Conservation (phyloP, 2,797 vertebrate species). For the Platyrinchus mystaceus region DNA sequence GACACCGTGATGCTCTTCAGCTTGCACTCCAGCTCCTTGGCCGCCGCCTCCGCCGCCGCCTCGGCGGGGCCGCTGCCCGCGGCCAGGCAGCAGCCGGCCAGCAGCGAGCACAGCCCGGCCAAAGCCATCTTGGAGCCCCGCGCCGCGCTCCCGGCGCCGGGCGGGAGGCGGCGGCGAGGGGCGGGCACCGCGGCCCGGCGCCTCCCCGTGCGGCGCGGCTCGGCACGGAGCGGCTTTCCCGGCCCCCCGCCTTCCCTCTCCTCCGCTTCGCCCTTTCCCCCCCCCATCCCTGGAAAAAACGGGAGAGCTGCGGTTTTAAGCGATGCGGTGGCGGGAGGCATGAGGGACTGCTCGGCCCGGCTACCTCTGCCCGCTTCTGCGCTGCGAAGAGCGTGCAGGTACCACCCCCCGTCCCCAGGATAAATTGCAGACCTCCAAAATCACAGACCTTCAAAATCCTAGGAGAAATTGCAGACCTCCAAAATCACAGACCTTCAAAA, state of each 20-base stretch:
- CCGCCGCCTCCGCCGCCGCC: slow-evolving; percentile 78
- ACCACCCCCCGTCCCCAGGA: rapidly evolving
- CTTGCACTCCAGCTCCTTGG: slow-evolving; percentile 93
- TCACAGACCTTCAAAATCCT: background rate
- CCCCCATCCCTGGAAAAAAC: background rate
- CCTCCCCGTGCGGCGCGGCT: background rate
- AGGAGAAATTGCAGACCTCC: background rate
- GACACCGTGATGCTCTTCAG: slow-evolving; percentile 99
- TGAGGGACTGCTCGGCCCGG: background rate
- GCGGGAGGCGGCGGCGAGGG: slow-evolving; percentile 42
- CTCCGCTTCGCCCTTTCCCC: rapidly evolving
- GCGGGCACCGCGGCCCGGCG: background rate
- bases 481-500: background rate
- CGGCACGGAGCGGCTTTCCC: background rate
- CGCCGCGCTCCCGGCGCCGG: slow-evolving; percentile 69
- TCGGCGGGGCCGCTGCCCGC: slow-evolving; percentile 45
- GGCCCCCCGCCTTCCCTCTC: background rate
- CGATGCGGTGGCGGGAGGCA: background rate
- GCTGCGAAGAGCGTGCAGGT: background rate
- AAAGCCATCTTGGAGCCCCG: slow-evolving; percentile 80
- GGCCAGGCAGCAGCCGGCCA: slow-evolving; percentile 70
- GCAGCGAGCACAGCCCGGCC: slow-evolving; percentile 70
- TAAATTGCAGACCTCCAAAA: background rate
- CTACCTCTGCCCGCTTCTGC: background rate
- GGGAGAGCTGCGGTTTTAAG: background rate